These are phyloP conservation scores for Leptonema lineaticorne DNA, from an alignment of 1,140 invertebrate genomes.

Conservation along the genomic window DNA sequence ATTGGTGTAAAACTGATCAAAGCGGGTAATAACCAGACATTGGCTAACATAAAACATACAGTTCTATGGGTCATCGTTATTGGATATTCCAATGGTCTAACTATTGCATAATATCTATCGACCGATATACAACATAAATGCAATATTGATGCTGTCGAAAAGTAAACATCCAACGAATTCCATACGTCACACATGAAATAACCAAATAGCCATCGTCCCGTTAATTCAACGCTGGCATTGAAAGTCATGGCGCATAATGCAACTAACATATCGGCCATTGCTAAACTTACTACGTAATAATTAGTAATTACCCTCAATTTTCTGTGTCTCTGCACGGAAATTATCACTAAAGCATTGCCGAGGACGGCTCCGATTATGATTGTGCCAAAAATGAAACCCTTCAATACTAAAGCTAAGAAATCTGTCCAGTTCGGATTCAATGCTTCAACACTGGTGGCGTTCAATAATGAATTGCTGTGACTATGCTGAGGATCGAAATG, in stretches of 20 bases:
- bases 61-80: conserved; percentile 81
- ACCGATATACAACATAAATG: conserved; percentile 94
- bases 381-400: conserved; percentile 72
- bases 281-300: conserved; percentile 91
- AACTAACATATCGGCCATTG: conserved; percentile 89
- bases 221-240: conserved; percentile 84
- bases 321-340: conserved; percentile 70
- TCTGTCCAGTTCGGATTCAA: conserved; percentile 52
- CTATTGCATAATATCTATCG: conserved; percentile 89
- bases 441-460: conserved; percentile 33
- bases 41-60: conserved; percentile 79
- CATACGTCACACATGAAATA: conserved; percentile 90
- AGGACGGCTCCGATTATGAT: conserved; percentile 86
- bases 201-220: conserved; percentile 82
- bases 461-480: conserved; percentile 27
- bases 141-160: conserved; percentile 90
- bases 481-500: conserved; percentile 32
- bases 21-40: conserved; percentile 88
- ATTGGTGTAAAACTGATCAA: conserved; percentile 95
- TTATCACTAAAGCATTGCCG: conserved; percentile 84
- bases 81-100: conserved; percentile 84
- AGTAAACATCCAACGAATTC: conserved; percentile 94
- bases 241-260: conserved; percentile 94
- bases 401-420: conserved; percentile 63
- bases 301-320: conserved; percentile 87